Base-by-base conservation (phyloP, 2,888 invertebrate genomes). In the Entomobrya multifasciata region DNA sequence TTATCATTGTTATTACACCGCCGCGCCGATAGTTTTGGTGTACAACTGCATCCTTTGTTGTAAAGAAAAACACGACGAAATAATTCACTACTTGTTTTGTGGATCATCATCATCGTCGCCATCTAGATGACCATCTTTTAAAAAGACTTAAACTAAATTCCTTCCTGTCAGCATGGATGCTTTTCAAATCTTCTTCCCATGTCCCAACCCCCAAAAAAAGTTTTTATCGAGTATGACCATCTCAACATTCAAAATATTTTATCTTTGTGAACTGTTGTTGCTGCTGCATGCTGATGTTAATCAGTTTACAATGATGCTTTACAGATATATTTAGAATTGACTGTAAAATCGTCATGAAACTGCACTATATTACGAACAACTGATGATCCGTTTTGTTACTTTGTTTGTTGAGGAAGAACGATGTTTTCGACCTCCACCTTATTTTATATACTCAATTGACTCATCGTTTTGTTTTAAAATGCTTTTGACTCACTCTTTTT, bases 141-240 rank as follows among this genome's bases (percentile, higher is more conserved):
- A 36, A 36, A 77, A 36, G 74, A 41, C 27, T 17, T 55, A 55
- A 55, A 30, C 74, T 13, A 44, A 84, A 83, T 84, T 77, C 67
- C 77, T 84, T 84, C 77, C 84, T 84, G 84, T 84, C 84, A 84
- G 76, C 84, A 27, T 77, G 84, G 6, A 20, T 20, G 13, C 44
- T 41, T 13, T 44, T 47, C 8, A 2, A 47, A 8, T 65, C 6
- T 20, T 55, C 78, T 65, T 65, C 65, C 57, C 22, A 41, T 52
- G 8, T 55, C n/a, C 36, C 36, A 47, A 11, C 49, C 49, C 47
- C 8, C 15, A 60, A 44, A 17, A 52, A 52, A 4, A 27, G 4
- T 1, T 20, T 52, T 84, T 84, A 82, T 82, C 82, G 55, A 49
- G 52, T 47, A 82, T 82, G 82, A 76, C 74, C 82, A 82, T 82